These are phyloP conservation scores for Neolamprologus sp. DNA, from an alignment of 2,113 vertebrate genomes.

Conservation along the genomic window DNA sequence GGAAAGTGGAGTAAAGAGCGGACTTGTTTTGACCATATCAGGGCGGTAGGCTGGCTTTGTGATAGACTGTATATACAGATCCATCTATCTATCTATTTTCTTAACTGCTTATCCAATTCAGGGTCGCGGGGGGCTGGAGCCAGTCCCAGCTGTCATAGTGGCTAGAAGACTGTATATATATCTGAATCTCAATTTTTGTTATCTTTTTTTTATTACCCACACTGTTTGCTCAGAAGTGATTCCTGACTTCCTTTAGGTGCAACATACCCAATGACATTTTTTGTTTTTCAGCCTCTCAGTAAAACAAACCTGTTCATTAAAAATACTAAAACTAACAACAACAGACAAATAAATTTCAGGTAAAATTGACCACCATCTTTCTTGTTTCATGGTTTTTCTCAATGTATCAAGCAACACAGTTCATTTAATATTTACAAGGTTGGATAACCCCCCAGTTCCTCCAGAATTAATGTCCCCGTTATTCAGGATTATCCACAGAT, in stretches of 20 bases:
- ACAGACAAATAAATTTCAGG: neutral
- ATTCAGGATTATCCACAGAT: neutral
- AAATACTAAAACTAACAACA: neutral
- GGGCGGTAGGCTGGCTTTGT: neutral
- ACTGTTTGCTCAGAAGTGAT: neutral
- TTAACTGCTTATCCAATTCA: neutral
- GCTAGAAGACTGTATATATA: neutral
- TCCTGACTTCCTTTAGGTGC: neutral
- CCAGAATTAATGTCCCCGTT: neutral
- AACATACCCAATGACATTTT: neutral
- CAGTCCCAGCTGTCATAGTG: neutral
- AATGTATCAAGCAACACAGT: neutral
- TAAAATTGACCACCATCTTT: neutral
- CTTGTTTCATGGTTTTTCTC: neutral
- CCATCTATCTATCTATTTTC: neutral
- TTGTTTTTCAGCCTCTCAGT: neutral
- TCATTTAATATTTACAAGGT: neutral
- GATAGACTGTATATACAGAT: neutral
- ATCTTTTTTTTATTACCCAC: neutral
- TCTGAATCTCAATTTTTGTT: neutral
- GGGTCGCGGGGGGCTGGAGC: neutral
- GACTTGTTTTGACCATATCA: neutral
- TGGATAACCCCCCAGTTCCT: neutral
- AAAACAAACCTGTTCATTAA: neutral
- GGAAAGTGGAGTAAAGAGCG: neutral